A percentile compares a stretch with the other conserved stretches of the same genome.
phyloP scores from a whole-genome alignment of 1,140 invertebrate genomes.

The Pogonognathellus flavescens region DNA sequence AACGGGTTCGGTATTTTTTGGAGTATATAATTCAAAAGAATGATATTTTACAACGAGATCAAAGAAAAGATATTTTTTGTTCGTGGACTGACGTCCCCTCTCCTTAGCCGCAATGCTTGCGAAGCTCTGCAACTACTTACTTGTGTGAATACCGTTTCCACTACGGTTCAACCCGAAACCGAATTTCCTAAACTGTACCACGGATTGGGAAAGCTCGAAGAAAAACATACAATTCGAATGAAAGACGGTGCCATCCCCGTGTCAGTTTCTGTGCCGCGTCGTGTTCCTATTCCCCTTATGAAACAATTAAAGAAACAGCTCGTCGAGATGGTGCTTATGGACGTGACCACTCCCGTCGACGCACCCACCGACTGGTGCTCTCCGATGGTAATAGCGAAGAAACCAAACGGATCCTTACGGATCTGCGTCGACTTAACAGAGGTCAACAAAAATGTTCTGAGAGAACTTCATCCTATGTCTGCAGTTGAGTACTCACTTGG shows the following conservation, averaged over 20 bases:
- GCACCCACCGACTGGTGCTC: slow-evolving; percentile 68
- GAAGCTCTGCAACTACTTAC: too few relatives aligned
- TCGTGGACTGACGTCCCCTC: too few relatives aligned
- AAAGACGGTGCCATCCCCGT: slow-evolving; percentile 35
- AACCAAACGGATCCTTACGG: slow-evolving; percentile 68
- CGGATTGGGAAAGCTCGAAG: too few relatives aligned
- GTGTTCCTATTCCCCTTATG: slow-evolving; percentile 67
- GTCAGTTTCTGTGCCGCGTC: slow-evolving; percentile 61
- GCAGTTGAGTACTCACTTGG: not conserved
- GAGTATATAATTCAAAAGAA: too few relatives aligned
- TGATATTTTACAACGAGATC: too few relatives aligned
- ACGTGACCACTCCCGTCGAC: slow-evolving; percentile 57
- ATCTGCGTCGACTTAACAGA: slow-evolving; percentile 70
- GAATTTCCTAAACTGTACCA: too few relatives aligned
- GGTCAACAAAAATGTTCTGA: not conserved
- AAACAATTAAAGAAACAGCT: slow-evolving; percentile 67
- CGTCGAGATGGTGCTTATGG: slow-evolving; percentile 63
- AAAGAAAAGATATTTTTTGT: too few relatives aligned
- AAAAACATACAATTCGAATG: too few relatives aligned
- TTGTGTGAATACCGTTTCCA: too few relatives aligned
- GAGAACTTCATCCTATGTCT: not conserved
- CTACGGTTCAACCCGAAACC: too few relatives aligned
- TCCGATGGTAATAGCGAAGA: slow-evolving; percentile 70
- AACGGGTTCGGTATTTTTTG: too few relatives aligned
- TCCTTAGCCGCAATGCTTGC: too few relatives aligned